A percentile compares a stretch with the other conserved stretches of the same genome.
These are phyloP conservation scores for Chinchilla lanigera DNA, from an alignment of 2,113 vertebrate genomes.

Conservation along the genomic window DNA sequence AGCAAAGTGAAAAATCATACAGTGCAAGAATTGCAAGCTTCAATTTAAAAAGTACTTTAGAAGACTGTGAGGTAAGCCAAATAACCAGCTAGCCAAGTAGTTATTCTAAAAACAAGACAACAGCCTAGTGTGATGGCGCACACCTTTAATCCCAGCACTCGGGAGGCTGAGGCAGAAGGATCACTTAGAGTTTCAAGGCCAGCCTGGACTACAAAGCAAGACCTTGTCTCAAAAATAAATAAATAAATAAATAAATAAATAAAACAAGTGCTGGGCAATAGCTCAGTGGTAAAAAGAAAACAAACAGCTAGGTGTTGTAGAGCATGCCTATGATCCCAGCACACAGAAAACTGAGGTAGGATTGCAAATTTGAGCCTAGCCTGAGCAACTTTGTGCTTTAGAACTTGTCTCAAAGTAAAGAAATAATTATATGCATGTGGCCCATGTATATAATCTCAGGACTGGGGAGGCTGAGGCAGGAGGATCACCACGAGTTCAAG, in stretches of 20 bases:
- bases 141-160: background rate
- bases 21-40: constrained; percentile 15
- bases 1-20: constrained; percentile 24
- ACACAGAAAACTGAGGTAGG: background rate
- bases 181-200: background rate
- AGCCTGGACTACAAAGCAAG: background rate
- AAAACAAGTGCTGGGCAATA: background rate
- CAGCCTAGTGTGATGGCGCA: background rate
- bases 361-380: background rate
- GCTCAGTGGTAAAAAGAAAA: background rate
- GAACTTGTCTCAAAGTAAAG: background rate
- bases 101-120: constrained; percentile 8
- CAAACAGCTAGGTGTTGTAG: background rate
- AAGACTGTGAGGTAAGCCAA: constrained; percentile 30
- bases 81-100: constrained; percentile 22
- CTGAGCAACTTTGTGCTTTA: background rate
- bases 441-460: background rate
- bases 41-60: constrained; percentile 37
- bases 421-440: background rate
- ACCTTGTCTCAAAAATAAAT: background rate
- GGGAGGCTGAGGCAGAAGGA: background rate
- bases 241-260: too few relatives aligned
- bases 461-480: background rate
- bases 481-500: background rate
- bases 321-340: background rate